Evolutionary conservation across 2,113 vertebrate genomes (phyloP).

Genomic region (Camelus dromedarius): DNA sequence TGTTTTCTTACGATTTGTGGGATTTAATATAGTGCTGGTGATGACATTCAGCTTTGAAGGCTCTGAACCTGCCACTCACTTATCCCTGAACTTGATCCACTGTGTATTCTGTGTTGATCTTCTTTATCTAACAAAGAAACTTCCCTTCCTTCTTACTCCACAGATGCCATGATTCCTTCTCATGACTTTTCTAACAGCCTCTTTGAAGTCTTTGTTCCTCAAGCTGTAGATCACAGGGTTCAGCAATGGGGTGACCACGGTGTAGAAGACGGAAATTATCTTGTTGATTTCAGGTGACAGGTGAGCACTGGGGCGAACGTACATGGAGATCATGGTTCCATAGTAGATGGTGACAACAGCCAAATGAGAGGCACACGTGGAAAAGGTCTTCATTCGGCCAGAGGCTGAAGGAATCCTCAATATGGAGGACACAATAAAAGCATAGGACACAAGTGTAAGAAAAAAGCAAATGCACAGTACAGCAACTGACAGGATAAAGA

Average conservation of each 20-base stretch:
- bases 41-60: not conserved
- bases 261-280: conserved; percentile 79
- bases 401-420: conserved; percentile 74
- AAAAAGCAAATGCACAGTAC: conserved; percentile 78
- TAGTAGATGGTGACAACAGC: conserved; percentile 79
- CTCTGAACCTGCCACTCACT: not conserved
- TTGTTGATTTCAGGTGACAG: conserved; percentile 75
- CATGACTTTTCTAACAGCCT: conserved; percentile 20
- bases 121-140: not conserved
- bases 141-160: not conserved
- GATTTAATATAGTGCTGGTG: not conserved
- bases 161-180: not conserved
- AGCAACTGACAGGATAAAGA: conserved; percentile 74
- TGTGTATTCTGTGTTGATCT: not conserved
- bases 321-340: conserved; percentile 83
- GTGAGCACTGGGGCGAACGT: conserved; percentile 59
- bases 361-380: conserved; percentile 80
- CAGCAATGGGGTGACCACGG: conserved; percentile 77
- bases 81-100: not conserved
- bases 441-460: conserved; percentile 75
- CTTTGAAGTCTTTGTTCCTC: conserved; percentile 80
- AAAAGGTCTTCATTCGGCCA: conserved; percentile 72
- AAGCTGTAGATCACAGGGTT: conserved; percentile 83
- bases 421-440: conserved; percentile 74
- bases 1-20: not conserved